A percentile compares a stretch with the other conserved stretches of the same genome.
phyloP scores from a whole-genome alignment of 2,113 vertebrate genomes.

The Circaetus cinerascens region DNA sequence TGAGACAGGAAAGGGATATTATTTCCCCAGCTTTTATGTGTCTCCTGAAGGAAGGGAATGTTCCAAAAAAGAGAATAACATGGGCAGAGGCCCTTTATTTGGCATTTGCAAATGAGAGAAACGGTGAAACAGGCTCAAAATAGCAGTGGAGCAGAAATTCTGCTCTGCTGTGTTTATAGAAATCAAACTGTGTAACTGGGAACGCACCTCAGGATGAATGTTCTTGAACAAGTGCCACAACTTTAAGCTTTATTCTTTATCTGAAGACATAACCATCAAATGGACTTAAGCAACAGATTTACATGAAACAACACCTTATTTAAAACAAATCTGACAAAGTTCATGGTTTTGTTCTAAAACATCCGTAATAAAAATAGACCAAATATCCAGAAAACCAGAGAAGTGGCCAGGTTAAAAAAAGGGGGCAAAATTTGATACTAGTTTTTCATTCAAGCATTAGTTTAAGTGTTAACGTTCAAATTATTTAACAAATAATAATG shows the following conservation, averaged over 20 bases:
- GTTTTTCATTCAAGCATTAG: not conserved
- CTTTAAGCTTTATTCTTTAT: not conserved
- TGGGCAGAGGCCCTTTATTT: not conserved
- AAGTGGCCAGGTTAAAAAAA: not conserved
- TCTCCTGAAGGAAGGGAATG: conserved; percentile 17
- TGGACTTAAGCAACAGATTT: not conserved
- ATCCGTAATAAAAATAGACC: not conserved
- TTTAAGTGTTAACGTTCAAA: not conserved
- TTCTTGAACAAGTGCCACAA: not conserved
- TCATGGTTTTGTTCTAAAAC: not conserved
- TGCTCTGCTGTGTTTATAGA: not conserved
- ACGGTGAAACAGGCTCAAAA: conserved; percentile 1
- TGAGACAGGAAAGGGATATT: not conserved
- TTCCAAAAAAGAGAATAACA: not conserved
- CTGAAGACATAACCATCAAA: not conserved
- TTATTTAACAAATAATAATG: not conserved
- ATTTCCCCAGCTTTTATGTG: not conserved
- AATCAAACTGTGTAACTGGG: not conserved
- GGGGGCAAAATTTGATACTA: not conserved
- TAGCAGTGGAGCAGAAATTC: conserved; percentile 6
- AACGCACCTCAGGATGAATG: not conserved
- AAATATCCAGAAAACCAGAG: not conserved
- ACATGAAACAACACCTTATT: not conserved
- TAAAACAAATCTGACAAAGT: not conserved
- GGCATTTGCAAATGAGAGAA: not conserved